Evolutionary conservation across 1,140 invertebrate genomes (phyloP).

Genomic region (Trachelipus rathkii): DNA sequence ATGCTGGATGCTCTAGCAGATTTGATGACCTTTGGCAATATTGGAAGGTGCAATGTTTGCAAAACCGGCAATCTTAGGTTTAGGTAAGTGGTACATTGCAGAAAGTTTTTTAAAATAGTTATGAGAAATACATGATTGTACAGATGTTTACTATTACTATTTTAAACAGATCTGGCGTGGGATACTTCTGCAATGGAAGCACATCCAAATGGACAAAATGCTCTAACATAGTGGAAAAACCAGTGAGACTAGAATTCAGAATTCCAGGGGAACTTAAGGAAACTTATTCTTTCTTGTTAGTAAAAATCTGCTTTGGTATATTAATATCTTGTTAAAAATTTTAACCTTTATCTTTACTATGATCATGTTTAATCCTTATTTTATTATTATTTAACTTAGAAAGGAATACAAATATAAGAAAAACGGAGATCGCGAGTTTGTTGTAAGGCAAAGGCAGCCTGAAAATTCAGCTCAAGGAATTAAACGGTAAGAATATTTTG

Average conservation of each 20-base stretch:
- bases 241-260: conserved; percentile 67
- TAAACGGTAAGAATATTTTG: no score
- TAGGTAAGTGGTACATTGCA: conserved; percentile 50
- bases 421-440: no score
- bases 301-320: conserved; percentile 26
- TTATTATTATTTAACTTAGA: conserved; percentile 17
- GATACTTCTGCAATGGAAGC: conserved; percentile 75
- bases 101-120: not conserved
- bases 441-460: no score
- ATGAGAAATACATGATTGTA: no score
- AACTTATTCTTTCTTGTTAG: conserved; percentile 60
- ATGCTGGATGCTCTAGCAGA: conserved; percentile 75
- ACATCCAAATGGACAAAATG: conserved; percentile 90
- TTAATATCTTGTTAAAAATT: not conserved
- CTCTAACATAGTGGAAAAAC: conserved; percentile 64
- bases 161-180: conserved; percentile 52
- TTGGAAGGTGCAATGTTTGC: conserved; percentile 75
- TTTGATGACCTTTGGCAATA: conserved; percentile 78
- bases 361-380: no score
- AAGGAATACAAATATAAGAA: conserved; percentile 9
- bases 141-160: not conserved
- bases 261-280: conserved; percentile 66
- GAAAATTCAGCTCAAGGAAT: no score
- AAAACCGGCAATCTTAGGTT: conserved; percentile 64
- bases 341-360: not conserved